Base-by-base conservation (phyloP, 2,888 invertebrate species). In the Drosophila paranaensis region DNA sequence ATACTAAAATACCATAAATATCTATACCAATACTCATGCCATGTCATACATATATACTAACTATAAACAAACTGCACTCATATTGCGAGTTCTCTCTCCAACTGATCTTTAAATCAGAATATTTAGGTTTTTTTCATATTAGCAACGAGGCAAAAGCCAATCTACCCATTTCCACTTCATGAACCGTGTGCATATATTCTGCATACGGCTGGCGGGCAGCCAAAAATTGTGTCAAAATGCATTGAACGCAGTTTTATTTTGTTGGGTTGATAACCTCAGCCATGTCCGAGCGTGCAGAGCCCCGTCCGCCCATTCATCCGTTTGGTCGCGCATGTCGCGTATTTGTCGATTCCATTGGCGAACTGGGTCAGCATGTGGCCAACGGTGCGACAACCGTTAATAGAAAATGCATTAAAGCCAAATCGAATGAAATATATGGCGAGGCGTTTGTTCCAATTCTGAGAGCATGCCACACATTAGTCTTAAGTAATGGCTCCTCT, bases 161-260 rank as follows among this genome's bases (percentile, higher is more conserved):
- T 40, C n/a, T 2, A 16, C 40, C 33, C 27, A 27, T 20, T 33
- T 35, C 5, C 20, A 14, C 14, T 0, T 6, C 6, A 6, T 33
- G 33, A 16, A 16, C 30, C 48, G 58, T 11, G 58, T 16, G 40
- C 40, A 35, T 11, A 54, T 71, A 88, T 83, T 77, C 76, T 86
- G 89, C 82, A 74, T 72, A 71, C 57, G 51, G 56, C 61, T 67
- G 71, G 68, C 60, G 16, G 54, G 30, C 57, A 67, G 79, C 86
- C 86, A 78, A 89, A 87, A 88, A 76, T 72, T 71, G 82, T 85
- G 85, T 82, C 88, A 86, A 48, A 58, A 71, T 89, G 90, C 88
- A 88, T 74, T 81, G 68, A 77, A 78, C 73, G 70, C 71, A 70
- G 53, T 42, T 62, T 60, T 55, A 13, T 57, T 55, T 79, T 61